Conservation (phyloP, 2,113 vertebrate genomes). For the Macaca fascicularis region T2T-MFA8v1.1 NC_088377.1:53041501-53042000, state of each 20-base stretch:
- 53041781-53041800: background rate
- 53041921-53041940: background rate
- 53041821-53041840: background rate
- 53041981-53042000: background rate
- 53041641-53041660: too few species aligned
- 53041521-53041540: background rate
- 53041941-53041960: background rate
- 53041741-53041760: too few species aligned
- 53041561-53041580: too few species aligned
- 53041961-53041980: too few species aligned
- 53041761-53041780: background rate
- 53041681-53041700: too few species aligned
- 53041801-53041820: background rate
- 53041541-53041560: too few species aligned
- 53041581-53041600: too few species aligned
- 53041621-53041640: too few species aligned
- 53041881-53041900: background rate
- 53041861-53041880: background rate
- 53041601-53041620: too few species aligned
- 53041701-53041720: too few species aligned
- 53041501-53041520: background rate
- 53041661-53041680: too few species aligned
- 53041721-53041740: too few species aligned
- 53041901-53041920: background rate
- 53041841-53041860: background rate